Percentiles rank a stretch among this genome's conserved stretches.
These are phyloP conservation scores for Cyanoliseus patagonus DNA, from an alignment of 2,113 vertebrate species.

Conservation along the genomic window DNA sequence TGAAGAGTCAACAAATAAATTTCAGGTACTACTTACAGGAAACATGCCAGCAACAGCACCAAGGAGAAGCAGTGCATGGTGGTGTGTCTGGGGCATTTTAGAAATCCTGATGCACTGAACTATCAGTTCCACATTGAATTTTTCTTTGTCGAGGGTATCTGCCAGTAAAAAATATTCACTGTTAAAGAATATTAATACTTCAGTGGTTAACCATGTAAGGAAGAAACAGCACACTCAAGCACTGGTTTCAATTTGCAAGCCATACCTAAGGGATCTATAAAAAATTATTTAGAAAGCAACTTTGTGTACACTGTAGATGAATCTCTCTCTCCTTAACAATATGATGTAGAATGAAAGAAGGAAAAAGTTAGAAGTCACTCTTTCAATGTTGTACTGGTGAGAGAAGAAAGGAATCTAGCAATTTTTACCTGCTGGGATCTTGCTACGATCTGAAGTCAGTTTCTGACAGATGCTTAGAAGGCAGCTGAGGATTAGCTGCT, in stretches of 20 bases:
- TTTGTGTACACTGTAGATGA: not conserved
- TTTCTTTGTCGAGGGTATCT: conserved; percentile 91
- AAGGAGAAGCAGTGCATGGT: conserved; percentile 92
- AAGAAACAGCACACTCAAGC: not conserved
- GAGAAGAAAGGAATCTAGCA: not conserved
- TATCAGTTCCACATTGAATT: conserved; percentile 94
- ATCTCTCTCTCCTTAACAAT: not conserved
- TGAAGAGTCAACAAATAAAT: rapidly evolving
- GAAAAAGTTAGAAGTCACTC: not conserved
- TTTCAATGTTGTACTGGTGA: not conserved
- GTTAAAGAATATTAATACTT: not conserved
- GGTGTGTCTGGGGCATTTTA: conserved; percentile 93
- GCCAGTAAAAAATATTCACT: not conserved
- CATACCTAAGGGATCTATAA: not conserved
- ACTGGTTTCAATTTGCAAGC: not conserved
- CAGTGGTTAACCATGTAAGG: not conserved
- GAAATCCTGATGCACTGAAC: conserved; percentile 91
- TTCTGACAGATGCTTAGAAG: conserved; percentile 88
- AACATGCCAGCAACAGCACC: conserved; percentile 88
- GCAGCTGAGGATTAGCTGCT: conserved; percentile 92
- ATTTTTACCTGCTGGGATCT: conserved; percentile 76
- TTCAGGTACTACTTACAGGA: conserved; percentile 80
- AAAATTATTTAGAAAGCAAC: not conserved
- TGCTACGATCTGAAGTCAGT: conserved; percentile 77
- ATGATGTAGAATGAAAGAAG: not conserved